Evolutionary conservation across 1,140 invertebrate genomes (phyloP).

Genomic region (Drosophila busckii): DNA sequence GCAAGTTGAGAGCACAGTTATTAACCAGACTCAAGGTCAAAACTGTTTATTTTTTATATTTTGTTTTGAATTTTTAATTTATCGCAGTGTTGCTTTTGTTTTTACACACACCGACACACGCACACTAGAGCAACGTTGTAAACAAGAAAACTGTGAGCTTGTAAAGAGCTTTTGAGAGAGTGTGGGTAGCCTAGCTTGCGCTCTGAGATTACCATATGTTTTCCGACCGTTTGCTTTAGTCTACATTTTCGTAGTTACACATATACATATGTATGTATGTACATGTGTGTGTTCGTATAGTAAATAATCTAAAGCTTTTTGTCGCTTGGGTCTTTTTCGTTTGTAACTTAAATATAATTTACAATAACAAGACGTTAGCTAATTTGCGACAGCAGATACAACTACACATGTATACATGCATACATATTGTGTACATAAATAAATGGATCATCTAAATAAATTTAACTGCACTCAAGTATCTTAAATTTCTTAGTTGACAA

Average conservation of each 20-base stretch:
- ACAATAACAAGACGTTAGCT: slow-evolving; percentile 53
- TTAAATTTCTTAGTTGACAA: too few species aligned
- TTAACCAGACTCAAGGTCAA: slow-evolving; percentile 75
- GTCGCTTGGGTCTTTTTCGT: slow-evolving; percentile 44
- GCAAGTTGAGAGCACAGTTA: slow-evolving; percentile 35
- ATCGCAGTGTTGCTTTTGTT: slow-evolving; percentile 71
- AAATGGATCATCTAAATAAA: too few species aligned
- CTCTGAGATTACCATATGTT: slow-evolving; percentile 65
- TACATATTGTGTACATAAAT: slow-evolving; percentile 8
- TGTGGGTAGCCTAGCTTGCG: slow-evolving; percentile 23
- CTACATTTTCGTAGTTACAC: slow-evolving; percentile 57
- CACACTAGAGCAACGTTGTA: slow-evolving; percentile 40
- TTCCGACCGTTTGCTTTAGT: slow-evolving; percentile 71
- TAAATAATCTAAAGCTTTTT: slow-evolving; percentile 46
- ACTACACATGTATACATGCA: slow-evolving; percentile 30
- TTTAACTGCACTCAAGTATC: too few species aligned
- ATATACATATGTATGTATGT: slow-evolving; percentile 3
- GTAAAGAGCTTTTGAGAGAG: slow-evolving; percentile 59
- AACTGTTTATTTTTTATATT: slow-evolving; percentile 79
- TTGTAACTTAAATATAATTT: slow-evolving; percentile 47
- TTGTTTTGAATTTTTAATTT: slow-evolving; percentile 78
- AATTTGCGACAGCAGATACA: slow-evolving; percentile 71
- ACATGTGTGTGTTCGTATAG: slow-evolving; percentile 16
- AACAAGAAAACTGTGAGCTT: slow-evolving; percentile 58
- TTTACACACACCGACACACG: slow-evolving; percentile 27